A percentile compares a stretch with the other conserved stretches of the same genome.
Conservation (phyloP, 2,797 vertebrate species). For the Lithobates pipiens region DNA sequence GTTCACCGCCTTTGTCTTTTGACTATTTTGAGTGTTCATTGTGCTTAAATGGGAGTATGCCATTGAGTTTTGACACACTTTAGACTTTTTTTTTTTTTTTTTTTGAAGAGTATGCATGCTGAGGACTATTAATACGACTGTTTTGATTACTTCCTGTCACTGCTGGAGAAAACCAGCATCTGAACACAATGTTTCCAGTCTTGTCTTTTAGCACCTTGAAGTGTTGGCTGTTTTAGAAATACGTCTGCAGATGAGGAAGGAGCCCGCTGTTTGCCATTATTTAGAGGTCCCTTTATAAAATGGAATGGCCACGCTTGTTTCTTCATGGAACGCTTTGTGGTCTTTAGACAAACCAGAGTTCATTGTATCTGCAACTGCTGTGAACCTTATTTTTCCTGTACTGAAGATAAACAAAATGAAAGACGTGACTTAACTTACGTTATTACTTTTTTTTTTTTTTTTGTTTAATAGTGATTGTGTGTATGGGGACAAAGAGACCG, state of each 20-base stretch:
- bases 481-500: neutral
- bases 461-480: neutral
- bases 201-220: constrained; percentile 58
- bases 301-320: constrained; percentile 23
- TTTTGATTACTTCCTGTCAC: constrained; percentile 48
- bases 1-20: neutral
- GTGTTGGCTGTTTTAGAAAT: constrained; percentile 40
- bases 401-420: constrained; percentile 2
- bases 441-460: neutral
- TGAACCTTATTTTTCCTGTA: constrained; percentile 21
- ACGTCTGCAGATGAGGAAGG: constrained; percentile 42
- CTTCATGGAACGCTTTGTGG: constrained; percentile 30
- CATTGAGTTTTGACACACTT: neutral
- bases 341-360: constrained; percentile 22
- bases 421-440: neutral
- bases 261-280: constrained; percentile 46
- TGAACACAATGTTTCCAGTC: constrained; percentile 56
- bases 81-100: neutral
- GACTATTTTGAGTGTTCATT: neutral
- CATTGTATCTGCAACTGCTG: constrained; percentile 8
- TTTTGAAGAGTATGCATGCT: constrained; percentile 27
- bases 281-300: constrained; percentile 34
- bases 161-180: constrained; percentile 33
- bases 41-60: neutral
- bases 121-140: constrained; percentile 51